phyloP scores from a whole-genome alignment of 1,140 invertebrate genomes.

The Galleria mellonella region DNA sequence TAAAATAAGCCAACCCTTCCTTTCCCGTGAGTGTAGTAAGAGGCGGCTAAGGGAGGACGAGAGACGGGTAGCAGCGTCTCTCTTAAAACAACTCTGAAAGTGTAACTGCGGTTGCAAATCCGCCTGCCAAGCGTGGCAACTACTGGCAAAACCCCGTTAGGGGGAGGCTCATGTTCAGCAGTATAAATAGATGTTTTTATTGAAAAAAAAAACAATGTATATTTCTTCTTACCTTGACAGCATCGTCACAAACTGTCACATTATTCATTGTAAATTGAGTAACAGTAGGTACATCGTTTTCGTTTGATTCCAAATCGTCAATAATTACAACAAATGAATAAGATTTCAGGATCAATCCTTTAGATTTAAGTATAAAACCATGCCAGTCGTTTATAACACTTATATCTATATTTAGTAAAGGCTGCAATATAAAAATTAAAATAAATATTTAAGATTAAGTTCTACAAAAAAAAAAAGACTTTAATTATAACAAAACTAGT shows the following conservation, averaged over 20 bases:
- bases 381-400: slow-evolving; percentile 19
- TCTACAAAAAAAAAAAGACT: no score
- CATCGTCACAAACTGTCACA: slow-evolving; percentile 34
- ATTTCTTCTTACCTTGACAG: slow-evolving; percentile 33
- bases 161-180: no score
- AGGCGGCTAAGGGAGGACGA: no score
- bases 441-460: not conserved
- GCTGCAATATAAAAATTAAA: slow-evolving; percentile 11
- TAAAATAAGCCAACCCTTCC: no score
- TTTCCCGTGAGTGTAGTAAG: no score
- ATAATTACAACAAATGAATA: slow-evolving; percentile 30
- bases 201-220: slow-evolving; percentile 5
- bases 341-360: slow-evolving; percentile 15
- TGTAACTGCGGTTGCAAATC: no score
- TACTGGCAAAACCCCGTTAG: no score
- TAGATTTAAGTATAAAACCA: slow-evolving; percentile 26
- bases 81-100: no score
- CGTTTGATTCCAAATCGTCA: slow-evolving; percentile 13
- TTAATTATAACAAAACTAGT: no score
- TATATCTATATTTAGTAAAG: slow-evolving; percentile 18
- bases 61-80: no score
- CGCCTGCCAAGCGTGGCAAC: no score
- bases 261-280: slow-evolving; percentile 37
- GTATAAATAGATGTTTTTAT: no score
- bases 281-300: slow-evolving; percentile 29